Percentiles rank a stretch among this genome's conserved stretches.
These are phyloP conservation scores for Diplolepis rosae DNA, from an alignment of 2,888 invertebrate genomes.

Conservation along the genomic window DNA sequence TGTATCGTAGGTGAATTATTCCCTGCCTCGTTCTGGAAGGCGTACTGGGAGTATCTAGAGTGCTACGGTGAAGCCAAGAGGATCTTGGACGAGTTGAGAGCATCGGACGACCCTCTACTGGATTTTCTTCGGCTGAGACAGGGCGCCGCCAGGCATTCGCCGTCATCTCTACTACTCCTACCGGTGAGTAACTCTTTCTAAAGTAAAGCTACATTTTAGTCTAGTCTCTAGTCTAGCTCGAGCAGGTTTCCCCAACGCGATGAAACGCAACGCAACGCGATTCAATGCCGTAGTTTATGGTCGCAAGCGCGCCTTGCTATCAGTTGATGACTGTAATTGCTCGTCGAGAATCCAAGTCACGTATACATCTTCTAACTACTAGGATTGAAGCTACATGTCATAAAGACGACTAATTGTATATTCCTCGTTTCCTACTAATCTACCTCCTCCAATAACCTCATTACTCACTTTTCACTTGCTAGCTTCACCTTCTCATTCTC, in stretches of 20 bases:
- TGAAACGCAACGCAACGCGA: not conserved
- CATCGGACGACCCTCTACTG: constrained; percentile 80
- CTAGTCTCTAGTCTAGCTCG: constrained; percentile 3
- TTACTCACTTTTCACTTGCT: too few species aligned
- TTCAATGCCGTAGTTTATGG: too few species aligned
- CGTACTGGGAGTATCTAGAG: constrained; percentile 80
- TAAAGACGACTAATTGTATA: too few species aligned
- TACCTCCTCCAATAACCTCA: too few species aligned
- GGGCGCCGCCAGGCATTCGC: constrained; percentile 80
- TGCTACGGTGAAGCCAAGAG: constrained; percentile 79
- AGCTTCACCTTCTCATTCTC: too few species aligned
- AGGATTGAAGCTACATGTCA: too few species aligned
- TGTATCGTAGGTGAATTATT: constrained; percentile 76
- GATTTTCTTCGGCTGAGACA: constrained; percentile 80
- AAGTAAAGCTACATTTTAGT: too few species aligned
- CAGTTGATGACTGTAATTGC: too few species aligned
- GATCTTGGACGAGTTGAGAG: constrained; percentile 78
- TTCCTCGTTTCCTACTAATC: too few species aligned
- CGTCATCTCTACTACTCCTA: constrained; percentile 79
- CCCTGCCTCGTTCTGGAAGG: constrained; percentile 80
- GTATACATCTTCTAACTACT: too few species aligned
- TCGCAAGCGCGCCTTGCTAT: too few species aligned
- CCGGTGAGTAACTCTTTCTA: constrained; percentile 78
- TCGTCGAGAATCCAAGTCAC: too few species aligned
- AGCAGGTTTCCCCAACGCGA: not conserved